These are phyloP conservation scores for Zonotrichia albicollis DNA, from an alignment of 2,797 vertebrate species.

Conservation along the genomic window DNA sequence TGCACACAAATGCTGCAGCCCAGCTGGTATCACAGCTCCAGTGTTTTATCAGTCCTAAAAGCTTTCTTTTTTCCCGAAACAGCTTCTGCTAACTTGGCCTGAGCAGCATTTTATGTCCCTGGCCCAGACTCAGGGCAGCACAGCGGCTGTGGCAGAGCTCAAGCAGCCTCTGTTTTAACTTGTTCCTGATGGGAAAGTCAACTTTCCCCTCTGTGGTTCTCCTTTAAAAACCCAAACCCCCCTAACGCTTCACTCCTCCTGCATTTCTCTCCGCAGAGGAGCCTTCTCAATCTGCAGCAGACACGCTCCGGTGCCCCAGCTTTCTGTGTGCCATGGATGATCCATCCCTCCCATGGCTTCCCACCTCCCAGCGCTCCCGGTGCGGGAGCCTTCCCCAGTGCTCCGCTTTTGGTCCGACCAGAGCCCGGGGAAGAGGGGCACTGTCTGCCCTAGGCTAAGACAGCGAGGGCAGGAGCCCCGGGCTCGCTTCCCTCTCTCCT, in stretches of 20 bases:
- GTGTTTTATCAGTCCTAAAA: background rate
- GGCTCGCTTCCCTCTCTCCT: background rate
- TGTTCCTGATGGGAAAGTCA: background rate
- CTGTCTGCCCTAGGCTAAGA: background rate
- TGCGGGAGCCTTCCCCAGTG: background rate
- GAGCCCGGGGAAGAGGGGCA: background rate
- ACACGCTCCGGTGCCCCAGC: fast-evolving
- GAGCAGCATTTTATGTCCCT: background rate
- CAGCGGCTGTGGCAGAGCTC: background rate
- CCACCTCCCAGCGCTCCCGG: background rate
- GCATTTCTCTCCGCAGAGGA: background rate
- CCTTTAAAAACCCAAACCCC: background rate
- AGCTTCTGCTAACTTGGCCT: background rate
- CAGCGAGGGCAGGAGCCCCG: background rate
- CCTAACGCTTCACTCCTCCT: background rate
- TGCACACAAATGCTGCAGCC: background rate
- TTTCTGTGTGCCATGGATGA: fast-evolving
- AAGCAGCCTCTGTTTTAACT: background rate
- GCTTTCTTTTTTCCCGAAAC: background rate
- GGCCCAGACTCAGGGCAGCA: fast-evolving
- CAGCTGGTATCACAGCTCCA: background rate
- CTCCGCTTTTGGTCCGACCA: fast-evolving
- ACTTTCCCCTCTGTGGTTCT: background rate
- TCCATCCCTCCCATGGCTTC: background rate
- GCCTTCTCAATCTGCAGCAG: background rate